Base-by-base conservation (phyloP, 2,113 vertebrate genomes). In the Synchiropus splendidus region DNA sequence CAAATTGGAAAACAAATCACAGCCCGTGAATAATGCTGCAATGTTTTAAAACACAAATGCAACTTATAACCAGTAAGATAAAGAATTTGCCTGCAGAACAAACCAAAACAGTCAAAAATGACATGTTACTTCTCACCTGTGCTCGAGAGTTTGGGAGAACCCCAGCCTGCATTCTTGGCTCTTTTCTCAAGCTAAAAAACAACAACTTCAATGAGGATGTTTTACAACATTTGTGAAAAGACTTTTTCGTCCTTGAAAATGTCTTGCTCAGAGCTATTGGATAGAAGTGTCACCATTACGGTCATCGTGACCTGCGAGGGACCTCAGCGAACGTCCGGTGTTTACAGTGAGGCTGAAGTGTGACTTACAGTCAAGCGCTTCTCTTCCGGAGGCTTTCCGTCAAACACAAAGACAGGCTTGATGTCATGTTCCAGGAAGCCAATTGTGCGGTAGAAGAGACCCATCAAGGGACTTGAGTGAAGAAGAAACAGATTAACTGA, bases 341-440 rank as follows among this genome's bases (percentile, higher is more conserved):
- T 44, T 46, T 2, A 11, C 10, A 13, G 10, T 43, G 31, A 42
- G 36, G 32, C 31, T 15, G 9, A 36, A 6, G 16, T 15, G 14
- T 43, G 18, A 61, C 83, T 84, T 58, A 87, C 86, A 61, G 67
- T 71, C 39, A 70, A 42, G 16, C 9, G 56, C 58, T 87, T 87
- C 47, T 87, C 78, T 32, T 9, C 13, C 0, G 86, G 86, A 38
- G 86, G 86, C 14, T 36, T 64, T 44, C 86, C 86, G 10, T 87
- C 86, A 48, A 87, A 80, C 32, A 87, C 83, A 80, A 84, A 87
- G 16, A 86, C 83, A 0, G 86, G 86, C 60, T 84, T 87, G 54
- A 87, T 86, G 61, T 72, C 82, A 32, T 85, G 72, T 61, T 87
- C 86, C 59, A 86, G 67, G 54, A 87, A 80, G 12, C 81, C 77